phyloP scores from a whole-genome alignment of 2,888 invertebrate species.

The Pteria penguin region DNA sequence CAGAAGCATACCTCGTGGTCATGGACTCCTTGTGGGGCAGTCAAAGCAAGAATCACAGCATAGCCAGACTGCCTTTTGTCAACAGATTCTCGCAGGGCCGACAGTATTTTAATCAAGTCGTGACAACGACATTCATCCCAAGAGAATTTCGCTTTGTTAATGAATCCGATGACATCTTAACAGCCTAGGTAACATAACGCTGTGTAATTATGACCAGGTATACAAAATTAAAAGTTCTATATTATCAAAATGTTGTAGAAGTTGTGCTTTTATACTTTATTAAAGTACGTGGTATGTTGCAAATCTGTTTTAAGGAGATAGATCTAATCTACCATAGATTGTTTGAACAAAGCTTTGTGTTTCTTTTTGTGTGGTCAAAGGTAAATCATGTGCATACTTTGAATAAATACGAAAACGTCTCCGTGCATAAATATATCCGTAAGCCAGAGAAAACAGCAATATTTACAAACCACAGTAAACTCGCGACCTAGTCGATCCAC shows the following conservation, averaged over 20 bases:
- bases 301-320: too few species aligned
- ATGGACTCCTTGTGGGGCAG: background rate
- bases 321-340: too few species aligned
- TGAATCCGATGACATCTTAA: background rate
- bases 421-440: too few species aligned
- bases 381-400: too few species aligned
- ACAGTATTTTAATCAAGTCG: background rate
- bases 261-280: too few species aligned
- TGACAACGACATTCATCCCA: background rate
- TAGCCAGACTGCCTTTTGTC: background rate
- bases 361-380: too few species aligned
- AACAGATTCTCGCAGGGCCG: background rate
- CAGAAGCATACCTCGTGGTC: background rate
- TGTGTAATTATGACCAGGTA: too few species aligned
- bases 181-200: background rate
- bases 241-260: too few species aligned
- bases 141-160: background rate
- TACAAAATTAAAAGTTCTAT: too few species aligned
- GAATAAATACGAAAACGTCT: too few species aligned
- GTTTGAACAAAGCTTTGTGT: too few species aligned
- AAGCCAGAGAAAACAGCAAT: background rate
- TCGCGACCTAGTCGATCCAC: background rate
- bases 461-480: background rate
- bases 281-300: too few species aligned
- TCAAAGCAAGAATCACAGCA: background rate